Conservation (phyloP, 2,888 invertebrate species). For the Baccha elongata region DNA sequence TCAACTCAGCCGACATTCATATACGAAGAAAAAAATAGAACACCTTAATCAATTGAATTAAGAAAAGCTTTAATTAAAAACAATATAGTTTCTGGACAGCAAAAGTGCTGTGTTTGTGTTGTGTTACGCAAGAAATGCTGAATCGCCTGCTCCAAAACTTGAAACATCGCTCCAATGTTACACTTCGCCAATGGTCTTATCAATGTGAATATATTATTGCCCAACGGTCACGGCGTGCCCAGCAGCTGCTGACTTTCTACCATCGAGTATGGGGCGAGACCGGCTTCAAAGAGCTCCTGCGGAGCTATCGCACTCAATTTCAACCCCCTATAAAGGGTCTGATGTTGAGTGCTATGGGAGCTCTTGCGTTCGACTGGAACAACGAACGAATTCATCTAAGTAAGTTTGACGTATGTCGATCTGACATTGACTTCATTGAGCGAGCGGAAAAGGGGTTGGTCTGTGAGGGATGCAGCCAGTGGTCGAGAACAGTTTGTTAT, state of each 20-base stretch:
- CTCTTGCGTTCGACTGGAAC: conserved; percentile 86
- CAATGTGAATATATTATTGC: conserved; percentile 85
- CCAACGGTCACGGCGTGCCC: conserved; percentile 85
- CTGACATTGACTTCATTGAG: conserved; percentile 85
- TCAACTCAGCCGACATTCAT: conserved; percentile 37
- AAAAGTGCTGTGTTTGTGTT: conserved; percentile 18
- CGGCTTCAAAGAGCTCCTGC: conserved; percentile 84
- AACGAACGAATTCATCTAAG: conserved; percentile 84
- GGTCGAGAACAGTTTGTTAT: conserved; percentile 79
- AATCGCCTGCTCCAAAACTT: conserved; percentile 79
- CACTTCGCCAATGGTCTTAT: conserved; percentile 84
- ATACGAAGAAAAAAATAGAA: conserved; percentile 9
- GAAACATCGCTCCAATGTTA: conserved; percentile 83
- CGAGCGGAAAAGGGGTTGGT: conserved; percentile 84
- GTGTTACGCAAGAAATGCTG: conserved; percentile 75
- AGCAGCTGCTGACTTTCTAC: conserved; percentile 86
- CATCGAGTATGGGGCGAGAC: conserved; percentile 86
- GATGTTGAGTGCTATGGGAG: conserved; percentile 84
- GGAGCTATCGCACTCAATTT: conserved; percentile 78
- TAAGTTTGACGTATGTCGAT: conserved; percentile 84
- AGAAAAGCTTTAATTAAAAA: conserved; percentile 25
- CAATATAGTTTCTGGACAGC: conserved; percentile 41
- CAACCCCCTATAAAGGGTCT: conserved; percentile 84
- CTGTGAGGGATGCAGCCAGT: conserved; percentile 77
- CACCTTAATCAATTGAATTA: conserved; percentile 26